Percentiles rank a stretch among this genome's conserved stretches.
Conservation (phyloP, 2,797 vertebrate genomes). For the Microctenopoma stevenorrisi region DNA sequence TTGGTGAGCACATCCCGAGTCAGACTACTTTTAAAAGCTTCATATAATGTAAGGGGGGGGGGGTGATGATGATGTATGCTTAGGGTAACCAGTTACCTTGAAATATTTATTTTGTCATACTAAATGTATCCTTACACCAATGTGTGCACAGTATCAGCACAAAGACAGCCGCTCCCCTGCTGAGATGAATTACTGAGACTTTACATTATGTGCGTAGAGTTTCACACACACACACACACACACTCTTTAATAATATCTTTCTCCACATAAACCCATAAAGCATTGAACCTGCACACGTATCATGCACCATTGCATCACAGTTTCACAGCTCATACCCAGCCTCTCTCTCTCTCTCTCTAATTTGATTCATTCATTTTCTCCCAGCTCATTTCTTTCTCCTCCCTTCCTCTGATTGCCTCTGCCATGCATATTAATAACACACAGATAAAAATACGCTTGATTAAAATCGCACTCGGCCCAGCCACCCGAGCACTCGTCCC, state of each 20-base stretch:
- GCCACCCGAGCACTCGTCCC: slow-evolving; percentile 35
- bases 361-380: slow-evolving; percentile 75
- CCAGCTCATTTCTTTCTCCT: slow-evolving; percentile 58
- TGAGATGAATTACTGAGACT: slow-evolving; percentile 1
- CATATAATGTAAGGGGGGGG: no score
- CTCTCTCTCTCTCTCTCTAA: slow-evolving; percentile 52
- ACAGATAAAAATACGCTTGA: slow-evolving; percentile 74
- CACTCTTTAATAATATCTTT: slow-evolving; percentile 1
- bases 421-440: slow-evolving; percentile 75
- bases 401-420: slow-evolving; percentile 53
- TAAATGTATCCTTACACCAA: not conserved
- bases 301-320: slow-evolving; percentile 63
- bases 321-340: slow-evolving; percentile 49
- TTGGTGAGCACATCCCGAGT: not conserved
- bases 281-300: slow-evolving; percentile 51
- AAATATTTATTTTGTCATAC: not conserved
- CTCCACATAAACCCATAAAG: slow-evolving; percentile 41
- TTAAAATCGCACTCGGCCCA: slow-evolving; percentile 69
- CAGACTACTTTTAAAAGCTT: no score
- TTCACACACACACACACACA: not conserved
- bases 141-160: not conserved
- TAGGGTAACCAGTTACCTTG: no score
- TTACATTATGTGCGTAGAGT: not conserved
- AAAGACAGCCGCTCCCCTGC: not conserved
- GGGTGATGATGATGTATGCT: no score